A percentile compares a stretch with the other conserved stretches of the same genome.
Evolutionary conservation across 2,797 vertebrate genomes (phyloP).

Genomic region (Macroramphosus scolopax): DNA sequence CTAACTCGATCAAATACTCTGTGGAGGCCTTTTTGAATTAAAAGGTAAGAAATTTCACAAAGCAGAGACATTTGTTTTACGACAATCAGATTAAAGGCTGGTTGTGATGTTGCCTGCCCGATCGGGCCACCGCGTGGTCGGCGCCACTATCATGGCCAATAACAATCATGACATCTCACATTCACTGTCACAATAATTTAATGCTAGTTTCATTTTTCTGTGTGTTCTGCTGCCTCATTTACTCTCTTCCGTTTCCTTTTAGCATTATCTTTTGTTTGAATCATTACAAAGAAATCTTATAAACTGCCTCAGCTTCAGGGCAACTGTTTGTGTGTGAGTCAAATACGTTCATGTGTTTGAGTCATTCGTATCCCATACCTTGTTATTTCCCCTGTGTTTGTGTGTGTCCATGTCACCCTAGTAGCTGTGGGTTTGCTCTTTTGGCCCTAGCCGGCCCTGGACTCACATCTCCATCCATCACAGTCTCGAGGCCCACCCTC

Average conservation of each 20-base stretch:
- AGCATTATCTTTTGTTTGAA: constrained; percentile 23
- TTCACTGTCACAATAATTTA: constrained; percentile 21
- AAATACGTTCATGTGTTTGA: constrained; percentile 30
- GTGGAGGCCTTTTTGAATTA: constrained; percentile 75
- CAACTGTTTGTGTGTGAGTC: constrained; percentile 36
- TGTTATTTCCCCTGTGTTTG: constrained; percentile 74
- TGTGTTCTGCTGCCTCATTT: neutral
- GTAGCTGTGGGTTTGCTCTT: constrained; percentile 61
- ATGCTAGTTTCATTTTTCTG: constrained; percentile 3
- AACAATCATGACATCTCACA: constrained; percentile 36
- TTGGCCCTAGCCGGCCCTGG: constrained; percentile 64
- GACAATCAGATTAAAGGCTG: constrained; percentile 71
- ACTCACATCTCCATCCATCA: constrained; percentile 73
- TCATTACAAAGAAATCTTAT: constrained; percentile 25
- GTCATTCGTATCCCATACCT: constrained; percentile 24
- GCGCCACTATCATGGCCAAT: constrained; percentile 69
- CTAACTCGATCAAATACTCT: constrained; percentile 71
- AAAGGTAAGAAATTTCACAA: constrained; percentile 75
- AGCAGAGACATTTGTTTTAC: constrained; percentile 73
- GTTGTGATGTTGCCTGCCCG: constrained; percentile 28
- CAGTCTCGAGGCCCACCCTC: constrained; percentile 66
- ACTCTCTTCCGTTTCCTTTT: constrained; percentile 6
- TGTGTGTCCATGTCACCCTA: constrained; percentile 35
- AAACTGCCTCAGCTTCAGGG: constrained; percentile 38
- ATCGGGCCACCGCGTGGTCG: constrained; percentile 41